Conservation (phyloP, 2,113 vertebrate genomes). For the Montifringilla adamsi region DNA sequence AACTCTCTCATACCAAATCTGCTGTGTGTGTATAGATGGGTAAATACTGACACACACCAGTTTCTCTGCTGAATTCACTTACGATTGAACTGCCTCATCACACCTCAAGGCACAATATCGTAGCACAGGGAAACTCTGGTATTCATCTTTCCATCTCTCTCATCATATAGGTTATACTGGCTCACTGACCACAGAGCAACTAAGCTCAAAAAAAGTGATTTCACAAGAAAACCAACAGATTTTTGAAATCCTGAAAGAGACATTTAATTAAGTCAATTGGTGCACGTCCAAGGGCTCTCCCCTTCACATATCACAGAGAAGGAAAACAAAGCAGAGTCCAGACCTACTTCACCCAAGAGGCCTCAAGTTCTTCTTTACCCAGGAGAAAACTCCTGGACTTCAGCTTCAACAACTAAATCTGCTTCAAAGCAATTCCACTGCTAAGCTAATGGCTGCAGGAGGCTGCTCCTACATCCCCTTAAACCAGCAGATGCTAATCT, state of each 20-base stretch:
- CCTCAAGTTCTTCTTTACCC: background rate
- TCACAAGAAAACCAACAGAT: background rate
- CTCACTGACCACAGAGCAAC: background rate
- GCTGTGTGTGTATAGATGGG: too few species aligned
- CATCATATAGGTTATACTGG: background rate
- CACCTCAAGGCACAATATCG: background rate
- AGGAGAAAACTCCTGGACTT: background rate
- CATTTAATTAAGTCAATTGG: background rate
- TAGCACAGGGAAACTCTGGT: background rate
- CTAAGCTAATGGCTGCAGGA: background rate
- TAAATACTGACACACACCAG: background rate
- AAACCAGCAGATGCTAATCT: conserved; percentile 47
- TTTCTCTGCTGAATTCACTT: background rate
- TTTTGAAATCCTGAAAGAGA: background rate
- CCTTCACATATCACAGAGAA: background rate
- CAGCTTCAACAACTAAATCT: conserved; percentile 16
- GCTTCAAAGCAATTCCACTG: conserved; percentile 54
- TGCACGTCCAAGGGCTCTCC: background rate
- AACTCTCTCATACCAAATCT: background rate
- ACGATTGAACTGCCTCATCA: background rate
- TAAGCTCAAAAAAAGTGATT: background rate
- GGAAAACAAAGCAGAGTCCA: background rate
- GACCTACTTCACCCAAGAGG: background rate
- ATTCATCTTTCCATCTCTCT: background rate
- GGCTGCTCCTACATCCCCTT: conserved; percentile 3